Conservation (phyloP, 2,797 vertebrate species). For the Rhadinocentrus ornatus region DNA sequence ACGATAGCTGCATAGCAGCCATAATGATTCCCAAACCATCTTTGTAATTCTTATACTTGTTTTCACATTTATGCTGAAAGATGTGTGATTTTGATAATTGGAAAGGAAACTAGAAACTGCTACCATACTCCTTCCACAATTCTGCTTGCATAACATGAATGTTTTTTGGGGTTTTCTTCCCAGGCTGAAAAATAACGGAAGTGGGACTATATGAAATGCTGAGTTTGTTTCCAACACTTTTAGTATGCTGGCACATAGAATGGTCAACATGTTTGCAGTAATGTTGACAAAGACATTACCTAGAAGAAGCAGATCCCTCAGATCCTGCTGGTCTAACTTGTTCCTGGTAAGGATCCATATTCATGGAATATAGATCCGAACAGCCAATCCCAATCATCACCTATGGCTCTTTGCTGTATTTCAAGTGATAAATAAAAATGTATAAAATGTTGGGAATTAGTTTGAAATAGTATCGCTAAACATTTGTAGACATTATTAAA, state of each 20-base stretch:
- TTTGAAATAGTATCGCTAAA: background rate
- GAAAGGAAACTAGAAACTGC: background rate
- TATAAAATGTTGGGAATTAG: background rate
- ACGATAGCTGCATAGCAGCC: conserved; percentile 5
- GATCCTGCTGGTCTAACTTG: background rate
- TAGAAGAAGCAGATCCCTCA: background rate
- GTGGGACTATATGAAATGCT: conserved; percentile 13
- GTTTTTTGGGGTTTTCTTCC: background rate
- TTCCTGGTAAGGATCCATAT: too few species aligned
- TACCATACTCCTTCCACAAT: background rate
- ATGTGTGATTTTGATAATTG: background rate
- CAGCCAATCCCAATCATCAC: background rate
- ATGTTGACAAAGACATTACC: background rate
- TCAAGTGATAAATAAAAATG: background rate
- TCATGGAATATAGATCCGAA: background rate
- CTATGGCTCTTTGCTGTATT: background rate
- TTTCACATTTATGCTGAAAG: too few species aligned
- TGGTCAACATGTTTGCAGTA: conserved; percentile 9
- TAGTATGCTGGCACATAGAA: conserved; percentile 10
- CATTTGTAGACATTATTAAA: background rate
- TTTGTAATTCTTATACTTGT: background rate
- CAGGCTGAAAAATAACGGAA: conserved; percentile 33
- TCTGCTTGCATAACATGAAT: conserved; percentile 2
- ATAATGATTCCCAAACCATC: conserved; percentile 1
- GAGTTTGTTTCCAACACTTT: conserved; percentile 37